Evolutionary conservation across 2,888 invertebrate genomes (phyloP).

Genomic region (Clostera curtula): DNA sequence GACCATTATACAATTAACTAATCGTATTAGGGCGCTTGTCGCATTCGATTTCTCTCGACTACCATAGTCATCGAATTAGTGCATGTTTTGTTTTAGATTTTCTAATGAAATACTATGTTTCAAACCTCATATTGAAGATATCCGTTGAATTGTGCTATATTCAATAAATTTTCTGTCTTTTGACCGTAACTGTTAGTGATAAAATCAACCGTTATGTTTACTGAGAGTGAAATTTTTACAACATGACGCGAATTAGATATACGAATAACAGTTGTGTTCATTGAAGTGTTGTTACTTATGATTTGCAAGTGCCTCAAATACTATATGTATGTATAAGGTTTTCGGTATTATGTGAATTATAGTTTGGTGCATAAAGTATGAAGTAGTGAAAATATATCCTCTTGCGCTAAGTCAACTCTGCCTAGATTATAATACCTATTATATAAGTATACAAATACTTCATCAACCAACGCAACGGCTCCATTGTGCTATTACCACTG

Average conservation of each 20-base stretch:
- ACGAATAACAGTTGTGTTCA: conserved; percentile 20
- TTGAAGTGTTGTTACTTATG: conserved; percentile 23
- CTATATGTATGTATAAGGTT: too few species aligned
- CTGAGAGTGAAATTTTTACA: conserved; percentile 51
- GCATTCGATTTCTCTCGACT: conserved; percentile 41
- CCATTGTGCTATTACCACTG: too few species aligned
- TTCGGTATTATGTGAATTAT: too few species aligned
- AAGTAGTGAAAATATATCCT: neutral
- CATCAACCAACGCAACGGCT: too few species aligned
- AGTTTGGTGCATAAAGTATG: neutral
- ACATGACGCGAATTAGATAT: conserved; percentile 36
- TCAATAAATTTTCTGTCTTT: too few species aligned
- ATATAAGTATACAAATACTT: too few species aligned
- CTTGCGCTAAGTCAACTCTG: neutral
- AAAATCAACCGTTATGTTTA: conserved; percentile 34
- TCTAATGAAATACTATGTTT: neutral
- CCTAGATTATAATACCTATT: too few species aligned
- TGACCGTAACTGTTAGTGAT: conserved; percentile 19
- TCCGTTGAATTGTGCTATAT: too few species aligned
- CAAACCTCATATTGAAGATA: neutral
- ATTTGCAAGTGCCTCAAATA: conserved; percentile 6
- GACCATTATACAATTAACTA: conserved; percentile 58
- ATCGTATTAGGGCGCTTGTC: conserved; percentile 27
- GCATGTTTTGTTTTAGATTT: conserved; percentile 18
- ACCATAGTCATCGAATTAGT: too few species aligned